Percentiles rank a stretch among this genome's conserved stretches.
Evolutionary conservation across 1,140 invertebrate species (phyloP).

Genomic region (Zaprionus inermis): DNA sequence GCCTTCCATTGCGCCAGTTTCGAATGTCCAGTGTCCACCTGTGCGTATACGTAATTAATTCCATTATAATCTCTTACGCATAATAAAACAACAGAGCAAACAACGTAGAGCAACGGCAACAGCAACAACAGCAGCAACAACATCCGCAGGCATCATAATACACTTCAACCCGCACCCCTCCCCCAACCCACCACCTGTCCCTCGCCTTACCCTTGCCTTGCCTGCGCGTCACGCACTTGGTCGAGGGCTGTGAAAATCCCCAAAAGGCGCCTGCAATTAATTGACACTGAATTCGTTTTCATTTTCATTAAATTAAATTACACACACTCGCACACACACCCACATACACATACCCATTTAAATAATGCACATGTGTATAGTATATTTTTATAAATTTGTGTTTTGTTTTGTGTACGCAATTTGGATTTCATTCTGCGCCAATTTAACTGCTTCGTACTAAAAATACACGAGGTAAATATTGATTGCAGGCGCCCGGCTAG

Average conservation of each 20-base stretch:
- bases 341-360: neutral
- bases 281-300: conserved; percentile 62
- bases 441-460: conserved; percentile 25
- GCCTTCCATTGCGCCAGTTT: conserved; percentile 11
- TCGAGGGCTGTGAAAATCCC: conserved; percentile 29
- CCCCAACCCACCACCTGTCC: neutral
- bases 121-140: conserved; percentile 2
- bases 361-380: neutral
- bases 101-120: conserved; percentile 19
- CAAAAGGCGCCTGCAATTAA: conserved; percentile 59
- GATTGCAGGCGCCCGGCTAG: conserved; percentile 8
- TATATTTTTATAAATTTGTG: conserved; percentile 9
- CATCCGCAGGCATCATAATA: conserved; percentile 48
- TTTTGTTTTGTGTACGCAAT: conserved; percentile 18
- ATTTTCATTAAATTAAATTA: conserved; percentile 64
- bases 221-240: neutral
- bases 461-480: conserved; percentile 37
- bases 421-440: neutral
- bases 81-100: conserved; percentile 70
- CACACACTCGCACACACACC: neutral
- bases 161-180: conserved; percentile 26
- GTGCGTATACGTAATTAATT: conserved; percentile 81
- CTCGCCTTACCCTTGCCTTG: neutral
- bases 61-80: conserved; percentile 80
- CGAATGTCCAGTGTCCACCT: conserved; percentile 53